Evolutionary conservation across 1,140 invertebrate species (phyloP), one percentile per base, ranked within the genome.

Genomic region (Brachionus manjavacas): DNA sequence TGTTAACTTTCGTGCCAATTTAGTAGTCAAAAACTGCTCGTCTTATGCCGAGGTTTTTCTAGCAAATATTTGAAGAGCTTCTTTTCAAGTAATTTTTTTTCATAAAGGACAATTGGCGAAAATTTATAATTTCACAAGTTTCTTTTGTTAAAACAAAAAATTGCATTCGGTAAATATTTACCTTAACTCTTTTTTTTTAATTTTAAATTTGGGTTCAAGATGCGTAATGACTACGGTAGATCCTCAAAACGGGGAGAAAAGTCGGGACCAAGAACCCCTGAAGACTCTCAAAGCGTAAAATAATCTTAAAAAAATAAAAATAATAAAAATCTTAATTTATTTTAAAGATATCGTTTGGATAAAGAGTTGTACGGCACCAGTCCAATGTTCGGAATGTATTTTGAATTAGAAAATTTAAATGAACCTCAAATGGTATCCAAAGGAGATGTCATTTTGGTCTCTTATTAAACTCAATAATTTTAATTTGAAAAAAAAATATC

Each of bases 141-240:
- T 85, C 86, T 20, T 85, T 87, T 55, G 84, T 85, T 55, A 72
- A 74, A 14, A 64, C 85, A 9, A 87, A 85, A 35, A 86, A 87
- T 64, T 88, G 88, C 60, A 85, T 84, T 43, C 8, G 72, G 72
- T 76, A 72, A 39, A 39, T 39, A 20, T 72, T 72, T 72, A 55
- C n/a, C 52, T 25, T 35, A 9, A 31, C 8, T 9, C 14, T 28
- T 68, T 12, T 25, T 25, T 16, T 35, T 72, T 72, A 12, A 46
- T 46, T 46, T 46, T 12, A 76, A 23, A 23, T 76, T 46, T 76
- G 0, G 11, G 9, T 23, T 49, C 11, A 52, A 85, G 88, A 85
- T 89, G 88, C 85, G 84, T 86, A 12, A 60, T 88, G 68, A 88
- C 87, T 20, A 88, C 87, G 25, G 85, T 88, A n/a, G 86, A 88